phyloP scores from a whole-genome alignment of 2,113 vertebrate genomes.

The Archilochus colubris region DNA sequence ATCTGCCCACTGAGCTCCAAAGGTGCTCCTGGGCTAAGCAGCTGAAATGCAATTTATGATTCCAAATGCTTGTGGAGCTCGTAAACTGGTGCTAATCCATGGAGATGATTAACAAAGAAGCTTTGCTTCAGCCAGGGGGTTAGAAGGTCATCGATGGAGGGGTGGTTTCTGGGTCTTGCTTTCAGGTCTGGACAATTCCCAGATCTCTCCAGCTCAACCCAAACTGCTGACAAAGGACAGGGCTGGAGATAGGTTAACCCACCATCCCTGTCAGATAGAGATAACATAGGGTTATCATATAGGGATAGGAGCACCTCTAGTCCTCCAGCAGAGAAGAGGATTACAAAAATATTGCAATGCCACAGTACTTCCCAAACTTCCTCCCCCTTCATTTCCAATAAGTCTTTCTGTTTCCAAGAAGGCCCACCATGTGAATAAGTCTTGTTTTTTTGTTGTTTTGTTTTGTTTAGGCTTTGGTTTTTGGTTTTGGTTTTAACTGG shows the following conservation, averaged over 20 bases:
- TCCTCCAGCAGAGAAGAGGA: not conserved
- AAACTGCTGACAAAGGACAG: not conserved
- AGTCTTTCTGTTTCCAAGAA: not conserved
- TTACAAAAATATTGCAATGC: not conserved
- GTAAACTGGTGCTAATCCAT: not conserved
- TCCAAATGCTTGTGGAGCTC: not conserved
- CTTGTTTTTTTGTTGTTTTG: not conserved
- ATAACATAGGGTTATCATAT: not conserved
- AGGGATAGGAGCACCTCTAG: not conserved
- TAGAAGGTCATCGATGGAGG: not conserved
- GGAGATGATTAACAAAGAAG: constrained; percentile 13
- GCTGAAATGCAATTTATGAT: not conserved
- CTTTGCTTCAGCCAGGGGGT: not conserved
- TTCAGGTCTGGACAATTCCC: not conserved
- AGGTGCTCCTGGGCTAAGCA: not conserved
- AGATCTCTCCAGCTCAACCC: not conserved
- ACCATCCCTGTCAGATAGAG: not conserved
- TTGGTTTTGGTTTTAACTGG: not conserved
- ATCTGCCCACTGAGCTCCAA: not conserved
- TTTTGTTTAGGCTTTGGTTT: too few relatives aligned
- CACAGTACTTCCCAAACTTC: not conserved
- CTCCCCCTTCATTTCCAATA: not conserved
- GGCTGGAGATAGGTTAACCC: not conserved
- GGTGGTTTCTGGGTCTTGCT: not conserved
- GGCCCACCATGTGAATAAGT: not conserved